Base-by-base conservation (phyloP, 2,888 invertebrate genomes). In the Gymnosoma rotundatum region DNA sequence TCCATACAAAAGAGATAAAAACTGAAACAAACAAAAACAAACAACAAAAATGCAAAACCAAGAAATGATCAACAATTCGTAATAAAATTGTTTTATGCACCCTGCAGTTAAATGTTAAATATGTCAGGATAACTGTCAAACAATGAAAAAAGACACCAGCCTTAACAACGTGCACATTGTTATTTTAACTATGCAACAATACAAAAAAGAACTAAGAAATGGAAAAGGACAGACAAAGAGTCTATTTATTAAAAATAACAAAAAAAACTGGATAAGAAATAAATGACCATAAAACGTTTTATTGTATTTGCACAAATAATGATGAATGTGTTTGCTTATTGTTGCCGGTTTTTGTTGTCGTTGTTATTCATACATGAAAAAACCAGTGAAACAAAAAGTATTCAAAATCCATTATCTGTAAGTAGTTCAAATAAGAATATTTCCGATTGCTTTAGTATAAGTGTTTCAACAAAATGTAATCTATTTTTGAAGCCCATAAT, bases 71-170 rank as follows among this genome's bases (percentile, higher is more conserved):
- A 81, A 84, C 70, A 84, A 78, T 69, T 69, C 61, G 50, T 78
- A 78, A 78, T 72, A 67, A 73, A 67, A 75, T 56, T 78, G 48
- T 63, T 67, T 67, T 21, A 69, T 69, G 84, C 81, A 84, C 84
- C 84, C 84, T 84, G 84, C 84, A 84, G 84, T 81, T 84, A 81
- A 84, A 86, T 82, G 84, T 86, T 86, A 83, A 83, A 86, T 83
- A 86, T 86, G 86, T 86, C 84, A 83, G 86, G 85, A 83, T 86
- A 87, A 87, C 83, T 81, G 86, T 85, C 85, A 86, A 48, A 69
- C 83, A 83, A 56, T 76, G 74, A 69, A 81, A 48, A 74, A n/a
- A 72, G 36, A 66, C 48, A 52, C 25, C 56, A 79, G 72, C 58
- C 52, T 60, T n/a, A 10, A 38, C 48, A 60, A 9, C 18, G 2